These are phyloP conservation scores for Lates calcarifer DNA, from an alignment of 2,113 vertebrate species.

Conservation along the genomic window DNA sequence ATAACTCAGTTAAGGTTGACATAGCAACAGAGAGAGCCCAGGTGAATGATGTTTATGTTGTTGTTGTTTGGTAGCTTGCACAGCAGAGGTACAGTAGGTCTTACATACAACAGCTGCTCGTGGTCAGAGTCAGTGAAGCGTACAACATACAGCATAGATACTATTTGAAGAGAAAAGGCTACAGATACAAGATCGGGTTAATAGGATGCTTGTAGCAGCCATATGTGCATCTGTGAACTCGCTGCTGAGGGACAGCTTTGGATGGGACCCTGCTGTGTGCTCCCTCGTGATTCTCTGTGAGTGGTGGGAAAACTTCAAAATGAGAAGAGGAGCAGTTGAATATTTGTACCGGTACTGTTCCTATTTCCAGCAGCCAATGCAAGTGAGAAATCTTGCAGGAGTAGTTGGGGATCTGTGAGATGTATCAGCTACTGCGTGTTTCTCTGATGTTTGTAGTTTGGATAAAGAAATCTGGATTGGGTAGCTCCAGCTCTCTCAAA, in stretches of 20 bases:
- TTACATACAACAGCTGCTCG: conserved; percentile 51
- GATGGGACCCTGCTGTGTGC: conserved; percentile 9
- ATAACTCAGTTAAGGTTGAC: neutral
- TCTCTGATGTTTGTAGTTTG: neutral
- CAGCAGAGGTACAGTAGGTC: neutral
- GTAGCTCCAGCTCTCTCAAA: too few relatives aligned
- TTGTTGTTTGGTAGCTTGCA: neutral
- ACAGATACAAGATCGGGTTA: conserved; percentile 42
- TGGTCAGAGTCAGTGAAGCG: conserved; percentile 17
- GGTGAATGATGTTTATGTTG: conserved; percentile 5
- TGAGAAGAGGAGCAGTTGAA: neutral
- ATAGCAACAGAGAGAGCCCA: neutral
- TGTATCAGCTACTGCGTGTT: neutral
- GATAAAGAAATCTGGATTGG: neutral
- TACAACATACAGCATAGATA: neutral
- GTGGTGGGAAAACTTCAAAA: neutral
- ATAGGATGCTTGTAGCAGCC: conserved; percentile 51
- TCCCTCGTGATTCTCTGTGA: neutral
- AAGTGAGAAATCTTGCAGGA: neutral
- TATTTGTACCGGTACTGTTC: neutral
- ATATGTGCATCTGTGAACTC: conserved; percentile 42
- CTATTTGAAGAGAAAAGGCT: neutral
- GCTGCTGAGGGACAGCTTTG: conserved; percentile 22
- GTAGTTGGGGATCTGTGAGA: neutral
- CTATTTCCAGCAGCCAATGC: neutral